phyloP scores from a whole-genome alignment of 1,140 invertebrate genomes.

The Drosophila sturtevanti region DNA sequence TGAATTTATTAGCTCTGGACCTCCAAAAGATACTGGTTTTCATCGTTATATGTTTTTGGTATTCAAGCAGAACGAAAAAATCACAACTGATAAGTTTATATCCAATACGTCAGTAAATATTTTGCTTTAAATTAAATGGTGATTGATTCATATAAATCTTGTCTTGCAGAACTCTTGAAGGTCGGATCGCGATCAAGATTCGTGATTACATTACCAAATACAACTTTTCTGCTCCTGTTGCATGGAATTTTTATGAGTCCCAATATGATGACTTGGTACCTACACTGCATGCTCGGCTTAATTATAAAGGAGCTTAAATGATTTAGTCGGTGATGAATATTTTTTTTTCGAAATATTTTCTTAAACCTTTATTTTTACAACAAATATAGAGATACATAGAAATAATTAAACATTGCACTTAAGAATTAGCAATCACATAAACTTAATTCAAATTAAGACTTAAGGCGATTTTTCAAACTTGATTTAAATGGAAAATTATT shows the following conservation, averaged over 20 bases:
- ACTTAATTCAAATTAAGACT: too few relatives aligned
- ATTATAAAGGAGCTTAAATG: slow-evolving; percentile 32
- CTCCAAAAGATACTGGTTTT: slow-evolving; percentile 90
- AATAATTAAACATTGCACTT: too few relatives aligned
- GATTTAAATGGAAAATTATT: neutral
- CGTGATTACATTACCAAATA: slow-evolving; percentile 93
- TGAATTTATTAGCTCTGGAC: slow-evolving; percentile 93
- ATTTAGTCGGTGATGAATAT: too few relatives aligned
- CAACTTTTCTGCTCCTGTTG: slow-evolving; percentile 90
- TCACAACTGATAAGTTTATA: slow-evolving; percentile 63
- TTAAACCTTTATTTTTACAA: too few relatives aligned
- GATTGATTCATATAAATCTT: slow-evolving; percentile 15
- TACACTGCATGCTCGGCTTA: slow-evolving; percentile 58
- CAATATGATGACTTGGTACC: slow-evolving; percentile 96
- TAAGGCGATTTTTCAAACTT: neutral
- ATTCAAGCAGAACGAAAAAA: slow-evolving; percentile 88
- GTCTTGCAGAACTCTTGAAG: slow-evolving; percentile 84
- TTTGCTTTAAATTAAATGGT: neutral
- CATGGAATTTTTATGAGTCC: slow-evolving; percentile 96
- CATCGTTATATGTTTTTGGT: slow-evolving; percentile 96
- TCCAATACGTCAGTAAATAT: slow-evolving; percentile 57
- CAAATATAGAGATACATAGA: too few relatives aligned
- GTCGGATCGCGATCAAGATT: slow-evolving; percentile 90
- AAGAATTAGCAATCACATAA: too few relatives aligned
- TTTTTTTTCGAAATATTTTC: too few relatives aligned